Evolutionary conservation across 2,113 vertebrate genomes (phyloP).

Genomic region (Laticauda colubrina): DNA sequence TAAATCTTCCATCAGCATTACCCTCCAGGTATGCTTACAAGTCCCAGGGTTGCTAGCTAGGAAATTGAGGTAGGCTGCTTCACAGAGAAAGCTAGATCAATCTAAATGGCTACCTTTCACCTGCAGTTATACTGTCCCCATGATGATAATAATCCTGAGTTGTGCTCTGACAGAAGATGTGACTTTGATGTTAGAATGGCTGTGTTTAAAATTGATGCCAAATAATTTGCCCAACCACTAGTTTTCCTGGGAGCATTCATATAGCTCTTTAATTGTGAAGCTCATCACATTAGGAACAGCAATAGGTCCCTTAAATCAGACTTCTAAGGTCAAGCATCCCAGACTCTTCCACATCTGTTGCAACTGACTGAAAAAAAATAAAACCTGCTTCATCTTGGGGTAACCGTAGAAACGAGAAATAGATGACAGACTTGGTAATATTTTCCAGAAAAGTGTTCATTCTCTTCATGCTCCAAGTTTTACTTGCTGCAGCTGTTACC

Average conservation of each 20-base stretch:
- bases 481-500: background rate
- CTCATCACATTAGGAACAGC: background rate
- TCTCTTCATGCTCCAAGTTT: background rate
- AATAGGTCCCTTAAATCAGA: conserved; percentile 12
- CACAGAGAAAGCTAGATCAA: background rate
- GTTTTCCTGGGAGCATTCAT: conserved; percentile 15
- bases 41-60: background rate
- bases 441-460: background rate
- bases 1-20: background rate
- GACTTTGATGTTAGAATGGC: conserved; percentile 29
- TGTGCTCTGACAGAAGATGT: conserved; percentile 9
- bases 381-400: background rate
- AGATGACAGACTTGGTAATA: background rate
- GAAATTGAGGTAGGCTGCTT: background rate
- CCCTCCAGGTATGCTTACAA: background rate
- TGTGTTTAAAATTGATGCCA: conserved; percentile 8
- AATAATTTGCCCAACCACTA: background rate
- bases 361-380: background rate
- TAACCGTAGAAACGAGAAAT: background rate
- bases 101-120: background rate
- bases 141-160: conserved; percentile 28
- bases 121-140: background rate
- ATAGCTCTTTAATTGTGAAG: conserved; percentile 5
- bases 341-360: conserved; percentile 2
- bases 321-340: conserved; percentile 23